phyloP scores from a whole-genome alignment of 2,797 vertebrate species.

The Acanthurus tractus region DNA sequence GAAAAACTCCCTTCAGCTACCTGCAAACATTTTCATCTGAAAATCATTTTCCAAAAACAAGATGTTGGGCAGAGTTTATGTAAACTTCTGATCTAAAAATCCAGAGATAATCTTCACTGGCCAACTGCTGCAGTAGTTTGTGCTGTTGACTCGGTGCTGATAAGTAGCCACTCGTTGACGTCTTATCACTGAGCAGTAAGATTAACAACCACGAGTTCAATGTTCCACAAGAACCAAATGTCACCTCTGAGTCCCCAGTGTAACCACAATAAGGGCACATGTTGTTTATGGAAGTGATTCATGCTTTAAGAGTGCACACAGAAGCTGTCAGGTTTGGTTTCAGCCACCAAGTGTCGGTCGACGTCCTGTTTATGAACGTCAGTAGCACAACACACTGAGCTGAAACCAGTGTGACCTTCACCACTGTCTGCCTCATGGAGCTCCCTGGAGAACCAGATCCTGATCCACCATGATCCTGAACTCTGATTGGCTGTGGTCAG shows the following conservation, averaged over 20 bases:
- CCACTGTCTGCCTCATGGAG: background rate
- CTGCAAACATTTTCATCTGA: background rate
- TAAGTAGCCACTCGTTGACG: conserved; percentile 28
- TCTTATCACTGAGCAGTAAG: conserved; percentile 15
- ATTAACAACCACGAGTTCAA: conserved; percentile 3
- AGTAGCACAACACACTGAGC: background rate
- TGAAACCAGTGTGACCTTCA: background rate
- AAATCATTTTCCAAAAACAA: background rate
- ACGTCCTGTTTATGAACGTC: background rate
- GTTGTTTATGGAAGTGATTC: background rate
- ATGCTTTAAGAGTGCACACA: background rate
- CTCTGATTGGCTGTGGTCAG: no score
- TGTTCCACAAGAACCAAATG: background rate
- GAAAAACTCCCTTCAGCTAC: no score
- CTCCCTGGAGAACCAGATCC: no score
- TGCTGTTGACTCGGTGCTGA: conserved; percentile 27
- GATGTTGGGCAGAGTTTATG: background rate
- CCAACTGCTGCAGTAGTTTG: background rate
- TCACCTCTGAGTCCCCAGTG: background rate
- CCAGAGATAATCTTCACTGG: background rate
- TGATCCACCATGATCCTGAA: no score
- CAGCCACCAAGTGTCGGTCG: background rate
- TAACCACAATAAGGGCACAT: conserved; percentile 18
- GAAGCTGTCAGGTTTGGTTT: background rate
- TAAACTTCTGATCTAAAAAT: background rate